Conservation (phyloP, 1,140 invertebrate species). For the Pentalonia nigronervosa region DNA sequence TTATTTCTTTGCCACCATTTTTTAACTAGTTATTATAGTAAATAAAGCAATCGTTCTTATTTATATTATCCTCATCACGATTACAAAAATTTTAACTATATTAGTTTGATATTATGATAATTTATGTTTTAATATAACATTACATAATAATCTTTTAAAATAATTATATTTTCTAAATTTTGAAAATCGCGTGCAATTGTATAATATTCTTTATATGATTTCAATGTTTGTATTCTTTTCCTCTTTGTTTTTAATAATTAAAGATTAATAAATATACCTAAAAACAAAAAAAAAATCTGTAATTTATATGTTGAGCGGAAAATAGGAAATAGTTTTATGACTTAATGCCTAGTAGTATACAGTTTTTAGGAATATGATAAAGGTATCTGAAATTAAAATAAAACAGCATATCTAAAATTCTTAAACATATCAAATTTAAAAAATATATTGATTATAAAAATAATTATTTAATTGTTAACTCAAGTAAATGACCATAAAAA, state of each 20-base stretch:
- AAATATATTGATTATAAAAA: background rate
- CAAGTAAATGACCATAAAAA: background rate
- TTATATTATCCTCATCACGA: too few relatives aligned
- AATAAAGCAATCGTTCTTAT: too few relatives aligned
- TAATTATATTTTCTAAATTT: too few relatives aligned
- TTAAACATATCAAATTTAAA: background rate
- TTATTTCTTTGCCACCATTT: background rate
- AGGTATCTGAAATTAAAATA: background rate
- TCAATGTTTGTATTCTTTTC: too few relatives aligned
- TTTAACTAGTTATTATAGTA: background rate
- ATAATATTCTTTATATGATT: too few relatives aligned
- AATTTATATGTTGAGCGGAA: background rate
- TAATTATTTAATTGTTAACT: background rate
- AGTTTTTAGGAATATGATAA: background rate
- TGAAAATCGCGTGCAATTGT: too few relatives aligned
- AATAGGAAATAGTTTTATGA: background rate
- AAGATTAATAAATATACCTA: background rate
- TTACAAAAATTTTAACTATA: too few relatives aligned
- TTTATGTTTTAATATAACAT: too few relatives aligned
- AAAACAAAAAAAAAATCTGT: background rate
- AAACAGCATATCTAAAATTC: background rate
- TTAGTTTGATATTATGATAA: too few relatives aligned
- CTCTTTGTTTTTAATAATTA: too few relatives aligned
- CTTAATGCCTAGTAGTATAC: background rate
- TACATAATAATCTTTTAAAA: too few relatives aligned